Conservation (phyloP, 2,888 invertebrate species). For the Drosophila multiciliata region DNA sequence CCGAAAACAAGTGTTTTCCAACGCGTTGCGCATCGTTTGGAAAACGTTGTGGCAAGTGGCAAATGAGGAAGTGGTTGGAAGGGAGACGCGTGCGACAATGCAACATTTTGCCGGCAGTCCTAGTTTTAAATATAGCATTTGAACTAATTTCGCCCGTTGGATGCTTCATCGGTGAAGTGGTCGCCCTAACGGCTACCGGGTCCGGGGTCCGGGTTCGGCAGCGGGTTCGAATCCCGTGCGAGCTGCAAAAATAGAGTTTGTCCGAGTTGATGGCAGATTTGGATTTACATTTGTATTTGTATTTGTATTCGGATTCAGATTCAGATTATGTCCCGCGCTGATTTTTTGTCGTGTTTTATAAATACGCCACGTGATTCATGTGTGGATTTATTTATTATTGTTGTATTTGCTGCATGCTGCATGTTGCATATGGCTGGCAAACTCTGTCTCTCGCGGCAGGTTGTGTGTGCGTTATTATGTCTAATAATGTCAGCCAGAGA, state of each 20-base stretch:
- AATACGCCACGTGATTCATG: slow-evolving; percentile 73
- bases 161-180: slow-evolving; percentile 63
- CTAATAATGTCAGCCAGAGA: slow-evolving; percentile 33
- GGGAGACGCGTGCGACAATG: slow-evolving; percentile 37
- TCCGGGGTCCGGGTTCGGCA: slow-evolving; percentile 15
- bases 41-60: slow-evolving; percentile 38
- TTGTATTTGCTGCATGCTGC: slow-evolving; percentile 33
- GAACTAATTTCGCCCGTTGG: slow-evolving; percentile 80
- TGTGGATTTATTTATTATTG: slow-evolving; percentile 52
- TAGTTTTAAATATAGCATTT: slow-evolving; percentile 82
- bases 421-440: slow-evolving; percentile 41
- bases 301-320: background rate
- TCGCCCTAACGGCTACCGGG: slow-evolving; percentile 36
- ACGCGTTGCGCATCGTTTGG: slow-evolving; percentile 65
- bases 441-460: slow-evolving; percentile 6
- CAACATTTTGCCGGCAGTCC: slow-evolving; percentile 73
- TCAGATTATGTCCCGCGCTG: slow-evolving; percentile 31
- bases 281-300: slow-evolving; percentile 19
- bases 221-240: slow-evolving; percentile 44
- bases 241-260: slow-evolving; percentile 76
- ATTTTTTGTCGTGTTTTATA: slow-evolving; percentile 65
- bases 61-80: slow-evolving; percentile 5
- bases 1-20: slow-evolving; percentile 78
- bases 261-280: slow-evolving; percentile 31
- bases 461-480: slow-evolving; percentile 11